Conservation (phyloP, 92 coral and sea anemone genomes). For the Blastomussa wellsi region DNA sequence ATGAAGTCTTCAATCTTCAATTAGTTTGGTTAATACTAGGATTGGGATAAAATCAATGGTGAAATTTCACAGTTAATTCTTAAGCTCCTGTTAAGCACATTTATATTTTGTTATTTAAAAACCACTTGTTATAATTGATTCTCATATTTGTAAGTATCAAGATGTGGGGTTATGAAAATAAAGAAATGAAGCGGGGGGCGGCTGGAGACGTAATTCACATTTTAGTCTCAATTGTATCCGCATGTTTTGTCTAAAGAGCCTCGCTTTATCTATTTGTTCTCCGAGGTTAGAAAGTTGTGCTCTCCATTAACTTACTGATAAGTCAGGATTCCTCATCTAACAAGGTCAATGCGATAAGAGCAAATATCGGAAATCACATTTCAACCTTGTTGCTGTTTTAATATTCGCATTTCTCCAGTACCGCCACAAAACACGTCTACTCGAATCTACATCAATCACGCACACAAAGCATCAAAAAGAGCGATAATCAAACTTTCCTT, state of each 20-base stretch:
- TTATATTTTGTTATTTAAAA: constrained; percentile 17
- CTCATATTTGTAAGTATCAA: background rate
- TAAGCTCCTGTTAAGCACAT: background rate
- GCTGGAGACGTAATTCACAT: background rate
- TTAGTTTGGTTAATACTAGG: background rate
- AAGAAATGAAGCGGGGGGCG: background rate
- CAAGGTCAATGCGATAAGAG: constrained; percentile 31
- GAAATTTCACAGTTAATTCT: background rate
- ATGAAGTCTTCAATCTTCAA: background rate
- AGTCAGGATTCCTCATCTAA: constrained; percentile 14
- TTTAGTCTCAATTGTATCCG: background rate
- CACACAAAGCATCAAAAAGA: background rate
- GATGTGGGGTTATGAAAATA: background rate
- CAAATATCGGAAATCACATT: constrained; percentile 27
- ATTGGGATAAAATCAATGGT: background rate
- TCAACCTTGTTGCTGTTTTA: background rate
- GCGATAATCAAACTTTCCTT: background rate
- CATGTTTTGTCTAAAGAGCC: constrained; percentile 1
- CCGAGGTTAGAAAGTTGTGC: constrained; percentile 11
- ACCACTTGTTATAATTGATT: constrained; percentile 15
- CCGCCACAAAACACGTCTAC: background rate
- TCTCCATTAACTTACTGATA: background rate
- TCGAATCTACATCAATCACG: background rate
- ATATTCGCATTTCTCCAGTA: background rate
- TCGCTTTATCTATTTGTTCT: background rate